These are phyloP conservation scores for Calidris pygmaea DNA, from an alignment of 2,113 vertebrate genomes.

Conservation along the genomic window DNA sequence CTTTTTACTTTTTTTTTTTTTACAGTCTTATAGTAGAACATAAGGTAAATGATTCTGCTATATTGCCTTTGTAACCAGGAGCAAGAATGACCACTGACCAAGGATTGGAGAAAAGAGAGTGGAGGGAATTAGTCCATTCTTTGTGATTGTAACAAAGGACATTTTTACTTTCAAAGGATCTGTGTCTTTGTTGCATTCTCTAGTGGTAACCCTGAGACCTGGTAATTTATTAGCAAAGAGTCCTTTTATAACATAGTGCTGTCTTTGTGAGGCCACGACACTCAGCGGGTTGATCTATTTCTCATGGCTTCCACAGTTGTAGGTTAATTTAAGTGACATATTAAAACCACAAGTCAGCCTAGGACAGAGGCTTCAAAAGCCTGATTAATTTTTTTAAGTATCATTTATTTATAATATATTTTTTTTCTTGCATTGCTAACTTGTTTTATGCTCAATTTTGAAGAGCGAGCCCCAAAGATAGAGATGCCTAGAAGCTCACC, in stretches of 20 bases:
- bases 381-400: not conserved
- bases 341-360: not conserved
- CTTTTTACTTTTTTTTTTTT: not conserved
- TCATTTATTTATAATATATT: not conserved
- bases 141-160: not conserved
- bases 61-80: not conserved
- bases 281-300: not conserved
- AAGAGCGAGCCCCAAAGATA: not conserved
- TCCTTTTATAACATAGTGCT: not conserved
- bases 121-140: not conserved
- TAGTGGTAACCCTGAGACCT: not conserved
- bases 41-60: not conserved
- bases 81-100: not conserved
- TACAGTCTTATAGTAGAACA: not conserved
- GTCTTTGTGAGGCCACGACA: not conserved
- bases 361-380: not conserved
- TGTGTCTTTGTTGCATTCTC: not conserved
- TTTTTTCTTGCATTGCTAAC: not conserved
- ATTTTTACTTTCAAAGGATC: constrained; percentile 1
- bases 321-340: not conserved
- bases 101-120: not conserved
- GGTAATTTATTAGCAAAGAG: not conserved
- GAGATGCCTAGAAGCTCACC: not conserved
- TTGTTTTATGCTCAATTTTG: not conserved
- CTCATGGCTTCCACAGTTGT: not conserved